Conservation (phyloP, 2,113 vertebrate species). For the Barbus barbus region DNA sequence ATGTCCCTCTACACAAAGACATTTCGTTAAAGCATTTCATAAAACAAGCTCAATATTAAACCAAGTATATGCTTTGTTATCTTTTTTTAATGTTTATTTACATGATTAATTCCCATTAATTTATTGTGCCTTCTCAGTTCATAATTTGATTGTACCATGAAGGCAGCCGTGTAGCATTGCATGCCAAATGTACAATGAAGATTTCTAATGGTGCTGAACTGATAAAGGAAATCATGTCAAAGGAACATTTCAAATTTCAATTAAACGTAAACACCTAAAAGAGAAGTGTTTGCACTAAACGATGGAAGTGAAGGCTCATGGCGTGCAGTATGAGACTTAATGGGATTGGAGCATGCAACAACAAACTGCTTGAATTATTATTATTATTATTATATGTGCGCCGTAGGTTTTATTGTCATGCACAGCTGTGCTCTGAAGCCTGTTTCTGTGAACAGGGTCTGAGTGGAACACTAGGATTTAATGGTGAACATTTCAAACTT, state of each 20-base stretch:
- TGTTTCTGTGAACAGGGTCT: neutral
- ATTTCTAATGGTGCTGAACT: conserved; percentile 39
- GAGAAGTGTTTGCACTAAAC: conserved; percentile 50
- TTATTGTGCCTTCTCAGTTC: conserved; percentile 62
- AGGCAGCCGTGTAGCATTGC: neutral
- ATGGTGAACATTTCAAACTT: neutral
- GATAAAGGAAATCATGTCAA: neutral
- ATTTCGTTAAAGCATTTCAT: conserved; percentile 14
- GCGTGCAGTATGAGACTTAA: neutral
- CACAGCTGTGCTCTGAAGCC: neutral
- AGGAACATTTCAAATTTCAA: conserved; percentile 20
- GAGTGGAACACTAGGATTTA: neutral
- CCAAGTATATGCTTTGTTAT: conserved; percentile 45
- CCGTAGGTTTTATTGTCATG: neutral
- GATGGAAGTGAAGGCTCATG: neutral
- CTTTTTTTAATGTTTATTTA: conserved; percentile 33
- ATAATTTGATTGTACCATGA: conserved; percentile 17
- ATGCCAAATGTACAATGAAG: conserved; percentile 39
- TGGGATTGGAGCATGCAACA: neutral
- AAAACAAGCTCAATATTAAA: conserved; percentile 29
- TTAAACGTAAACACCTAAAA: conserved; percentile 28
- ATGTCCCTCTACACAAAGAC: conserved; percentile 15
- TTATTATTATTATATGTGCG: neutral
- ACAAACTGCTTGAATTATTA: neutral
- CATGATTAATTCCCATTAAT: conserved; percentile 66